A percentile compares a stretch with the other conserved stretches of the same genome.
phyloP scores from a whole-genome alignment of 2,888 invertebrate genomes.

The Polymixis flavicincta region DNA sequence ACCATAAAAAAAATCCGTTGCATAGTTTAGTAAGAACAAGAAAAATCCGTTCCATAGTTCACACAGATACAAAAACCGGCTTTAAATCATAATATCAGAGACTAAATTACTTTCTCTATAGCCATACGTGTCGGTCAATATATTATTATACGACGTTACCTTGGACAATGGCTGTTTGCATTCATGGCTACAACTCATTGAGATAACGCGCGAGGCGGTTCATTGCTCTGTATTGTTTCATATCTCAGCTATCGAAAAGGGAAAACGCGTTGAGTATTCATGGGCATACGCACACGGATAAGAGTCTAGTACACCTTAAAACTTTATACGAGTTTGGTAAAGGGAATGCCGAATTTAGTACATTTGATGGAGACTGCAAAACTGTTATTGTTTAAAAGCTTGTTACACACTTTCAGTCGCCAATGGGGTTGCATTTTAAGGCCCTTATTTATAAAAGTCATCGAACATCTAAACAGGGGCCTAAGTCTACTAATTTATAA shows the following conservation, averaged over 20 bases:
- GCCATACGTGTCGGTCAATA: neutral
- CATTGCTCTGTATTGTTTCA: constrained; percentile 49
- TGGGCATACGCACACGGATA: constrained; percentile 21
- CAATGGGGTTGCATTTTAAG: too few relatives aligned
- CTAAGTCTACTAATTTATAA: too few relatives aligned
- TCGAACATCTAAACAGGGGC: too few relatives aligned
- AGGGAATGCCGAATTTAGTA: too few relatives aligned
- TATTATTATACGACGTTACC: constrained; percentile 9
- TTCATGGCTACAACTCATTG: constrained; percentile 25
- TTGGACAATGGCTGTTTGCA: constrained; percentile 40
- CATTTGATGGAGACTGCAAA: too few relatives aligned
- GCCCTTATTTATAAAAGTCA: too few relatives aligned
- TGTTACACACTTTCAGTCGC: too few relatives aligned
- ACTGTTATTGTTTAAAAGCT: too few relatives aligned
- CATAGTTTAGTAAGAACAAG: neutral
- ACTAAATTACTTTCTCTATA: neutral
- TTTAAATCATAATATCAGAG: neutral
- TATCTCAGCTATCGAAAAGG: constrained; percentile 47
- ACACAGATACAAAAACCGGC: neutral
- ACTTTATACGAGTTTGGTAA: constrained; percentile 4
- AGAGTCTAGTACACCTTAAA: constrained; percentile 15
- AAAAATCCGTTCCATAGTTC: too few relatives aligned
- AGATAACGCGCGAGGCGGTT: constrained; percentile 49
- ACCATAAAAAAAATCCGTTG: neutral
- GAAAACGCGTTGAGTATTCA: constrained; percentile 26